Base-by-base conservation (phyloP, 2,797 vertebrate species). In the Eutrigla gurnardus region DNA sequence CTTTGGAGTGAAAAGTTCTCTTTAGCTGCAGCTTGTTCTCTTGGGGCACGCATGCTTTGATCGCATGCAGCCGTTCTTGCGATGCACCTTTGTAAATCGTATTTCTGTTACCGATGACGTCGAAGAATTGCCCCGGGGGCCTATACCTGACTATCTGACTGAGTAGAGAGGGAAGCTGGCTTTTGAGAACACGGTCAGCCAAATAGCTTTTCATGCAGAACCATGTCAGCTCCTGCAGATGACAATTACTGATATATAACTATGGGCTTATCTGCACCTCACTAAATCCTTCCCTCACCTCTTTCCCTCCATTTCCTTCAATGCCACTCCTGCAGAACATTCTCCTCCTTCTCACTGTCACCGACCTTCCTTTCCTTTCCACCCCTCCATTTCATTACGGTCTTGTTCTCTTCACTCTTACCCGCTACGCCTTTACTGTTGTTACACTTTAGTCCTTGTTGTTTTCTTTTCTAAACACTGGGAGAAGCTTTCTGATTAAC, bases 231-330 rank as follows among this genome's bases (percentile, higher is more conserved):
- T 84, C 80, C 86, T 81, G 70, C 81, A 92, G 94, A 94, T 94
- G 89, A 94, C 92, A 93, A 94, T 94, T 93, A 94, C 90, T 90
- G 93, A 95, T 95, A 95, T 95, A 95, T 84, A 85, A 78, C 75
- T 62, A 70, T 69, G 4, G 81, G 74, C 90, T 93, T 93, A 93
- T 90, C 92, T 86, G 78, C 47, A 65, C 81, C 75, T 78, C 63
- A 75, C 70, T 60, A 46, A 67, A 61, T 72, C 80, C 77, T 66
- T 82, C 80, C 47, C 73, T 70, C 77, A 77, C 68, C 78, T 70
- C 76, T 71, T 63, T 80, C 61, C 74, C 50, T 52, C 74, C 14
- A 54, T 66, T 86, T 78, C 55, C 75, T 80, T 82, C 71, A 79
- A 37, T 57, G 64, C 64, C 55, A 59, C 76, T 78, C 55, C 78